phyloP scores from a whole-genome alignment of 2,888 invertebrate genomes.

The Ormia ochracea region DNA sequence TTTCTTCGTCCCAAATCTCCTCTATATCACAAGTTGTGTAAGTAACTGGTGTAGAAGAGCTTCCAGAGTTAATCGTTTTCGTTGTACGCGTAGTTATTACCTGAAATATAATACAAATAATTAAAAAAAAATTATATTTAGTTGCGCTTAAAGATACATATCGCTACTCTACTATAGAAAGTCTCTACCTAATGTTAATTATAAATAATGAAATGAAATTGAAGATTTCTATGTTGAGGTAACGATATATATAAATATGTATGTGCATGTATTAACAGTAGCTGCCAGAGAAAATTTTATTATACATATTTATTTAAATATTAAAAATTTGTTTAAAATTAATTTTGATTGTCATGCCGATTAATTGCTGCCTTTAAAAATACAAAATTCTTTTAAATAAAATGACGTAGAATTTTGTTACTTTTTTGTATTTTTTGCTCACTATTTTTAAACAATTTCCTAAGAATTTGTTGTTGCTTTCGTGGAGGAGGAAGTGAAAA shows the following conservation, averaged over 20 bases:
- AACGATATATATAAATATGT: too few relatives aligned
- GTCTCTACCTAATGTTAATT: too few relatives aligned
- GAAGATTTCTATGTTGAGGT: too few relatives aligned
- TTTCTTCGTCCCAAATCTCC: constrained; percentile 87
- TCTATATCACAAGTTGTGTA: constrained; percentile 81
- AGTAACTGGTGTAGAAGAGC: constrained; percentile 78
- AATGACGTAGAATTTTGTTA: constrained; percentile 46
- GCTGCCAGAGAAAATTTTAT: too few relatives aligned
- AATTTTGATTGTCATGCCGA: constrained; percentile 52
- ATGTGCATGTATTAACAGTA: too few relatives aligned
- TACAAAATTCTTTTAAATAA: constrained; percentile 27
- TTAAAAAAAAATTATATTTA: not conserved
- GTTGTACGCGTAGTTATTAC: constrained; percentile 78
- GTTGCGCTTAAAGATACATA: too few relatives aligned
- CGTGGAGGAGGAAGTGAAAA: constrained; percentile 43
- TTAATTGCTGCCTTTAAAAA: constrained; percentile 48
- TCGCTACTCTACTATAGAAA: too few relatives aligned
- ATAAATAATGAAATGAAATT: too few relatives aligned
- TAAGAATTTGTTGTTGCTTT: not conserved
- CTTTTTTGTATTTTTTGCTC: not conserved
- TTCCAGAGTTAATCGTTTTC: constrained; percentile 75
- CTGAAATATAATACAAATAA: constrained; percentile 70
- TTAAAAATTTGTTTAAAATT: not conserved
- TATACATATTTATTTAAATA: constrained; percentile 5
- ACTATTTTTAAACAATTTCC: constrained; percentile 1